Evolutionary conservation across 2,797 vertebrate genomes (phyloP).

Genomic region (Acanthurus leucopareius): DNA sequence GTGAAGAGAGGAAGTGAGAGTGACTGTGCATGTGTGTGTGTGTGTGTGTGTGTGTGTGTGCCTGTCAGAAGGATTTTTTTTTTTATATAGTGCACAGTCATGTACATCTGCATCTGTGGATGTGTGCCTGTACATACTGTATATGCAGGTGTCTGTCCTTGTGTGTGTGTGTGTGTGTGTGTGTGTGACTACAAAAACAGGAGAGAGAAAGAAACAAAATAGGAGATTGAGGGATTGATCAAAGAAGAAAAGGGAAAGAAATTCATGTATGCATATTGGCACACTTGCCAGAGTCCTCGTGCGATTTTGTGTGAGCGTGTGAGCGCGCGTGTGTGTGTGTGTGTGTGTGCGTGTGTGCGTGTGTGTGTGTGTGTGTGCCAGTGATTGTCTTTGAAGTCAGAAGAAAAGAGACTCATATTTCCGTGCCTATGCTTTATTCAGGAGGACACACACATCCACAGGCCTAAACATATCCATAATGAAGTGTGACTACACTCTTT

Average conservation of each 20-base stretch:
- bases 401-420: conserved; percentile 62
- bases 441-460: conserved; percentile 48
- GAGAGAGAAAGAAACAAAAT: conserved; percentile 25
- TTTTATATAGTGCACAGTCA: not conserved
- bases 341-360: too few relatives aligned
- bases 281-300: conserved; percentile 46
- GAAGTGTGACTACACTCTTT: conserved; percentile 33
- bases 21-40: conserved; percentile 1
- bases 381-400: conserved; percentile 71
- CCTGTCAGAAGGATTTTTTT: not conserved
- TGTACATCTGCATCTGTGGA: not conserved
- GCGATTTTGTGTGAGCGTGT: conserved; percentile 27
- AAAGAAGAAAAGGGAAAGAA: conserved; percentile 50
- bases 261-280: conserved; percentile 60
- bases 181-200: conserved; percentile 3
- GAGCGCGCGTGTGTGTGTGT: not conserved
- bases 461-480: conserved; percentile 53
- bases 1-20: conserved; percentile 22
- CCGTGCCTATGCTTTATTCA: conserved; percentile 65
- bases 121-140: not conserved
- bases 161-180: conserved; percentile 9
- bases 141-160: not conserved
- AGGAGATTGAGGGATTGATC: conserved; percentile 49
- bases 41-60: not conserved
- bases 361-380: conserved; percentile 6